Percentiles rank a stretch among this genome's conserved stretches.
phyloP scores from a whole-genome alignment of 2,113 vertebrate genomes.

The Leptosomus discolor region DNA sequence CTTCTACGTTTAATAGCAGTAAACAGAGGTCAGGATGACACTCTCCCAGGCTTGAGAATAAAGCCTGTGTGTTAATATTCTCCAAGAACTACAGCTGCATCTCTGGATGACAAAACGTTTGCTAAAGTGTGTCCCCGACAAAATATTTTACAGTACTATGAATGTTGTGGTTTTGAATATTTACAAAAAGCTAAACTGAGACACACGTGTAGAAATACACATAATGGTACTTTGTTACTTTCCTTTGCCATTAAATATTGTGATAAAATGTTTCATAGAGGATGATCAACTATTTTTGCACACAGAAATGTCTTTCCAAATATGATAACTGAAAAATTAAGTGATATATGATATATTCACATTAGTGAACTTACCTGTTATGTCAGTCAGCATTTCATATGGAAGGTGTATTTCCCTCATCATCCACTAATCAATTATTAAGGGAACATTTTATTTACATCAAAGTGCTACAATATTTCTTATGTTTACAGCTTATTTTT shows the following conservation, averaged over 20 bases:
- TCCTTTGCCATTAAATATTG: neutral
- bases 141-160: neutral
- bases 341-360: neutral
- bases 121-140: conserved; percentile 5
- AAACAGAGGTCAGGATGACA: conserved; percentile 74
- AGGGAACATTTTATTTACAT: conserved; percentile 32
- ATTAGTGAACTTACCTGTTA: neutral
- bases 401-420: neutral
- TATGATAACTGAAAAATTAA: neutral
- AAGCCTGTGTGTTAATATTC: conserved; percentile 59
- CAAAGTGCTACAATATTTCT: conserved; percentile 19
- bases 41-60: conserved; percentile 70
- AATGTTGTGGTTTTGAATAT: neutral
- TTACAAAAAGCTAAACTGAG: neutral
- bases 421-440: conserved; percentile 47
- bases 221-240: neutral
- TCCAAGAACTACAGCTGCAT: conserved; percentile 27
- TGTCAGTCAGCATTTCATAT: conserved; percentile 2
- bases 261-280: neutral
- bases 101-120: conserved; percentile 39
- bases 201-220: neutral
- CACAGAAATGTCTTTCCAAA: neutral
- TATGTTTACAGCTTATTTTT: conserved; percentile 15
- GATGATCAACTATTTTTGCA: neutral
- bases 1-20: conserved; percentile 73